Conservation (phyloP, 2,888 invertebrate genomes). For the Trissolcus brochymenae region DNA sequence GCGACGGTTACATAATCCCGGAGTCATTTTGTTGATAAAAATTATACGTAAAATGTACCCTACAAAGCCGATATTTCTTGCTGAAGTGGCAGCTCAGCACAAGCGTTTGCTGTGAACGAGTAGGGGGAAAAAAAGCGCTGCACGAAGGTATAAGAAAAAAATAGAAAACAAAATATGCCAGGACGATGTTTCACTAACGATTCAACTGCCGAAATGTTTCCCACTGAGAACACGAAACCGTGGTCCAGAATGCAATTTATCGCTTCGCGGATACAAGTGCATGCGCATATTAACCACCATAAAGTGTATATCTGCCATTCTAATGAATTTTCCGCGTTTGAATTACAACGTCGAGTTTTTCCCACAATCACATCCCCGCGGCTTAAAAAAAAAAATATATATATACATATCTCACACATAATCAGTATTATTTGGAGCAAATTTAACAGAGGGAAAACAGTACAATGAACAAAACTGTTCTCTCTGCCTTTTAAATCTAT, state of each 20-base stretch:
- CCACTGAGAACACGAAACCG: constrained; percentile 22
- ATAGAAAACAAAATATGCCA: background rate
- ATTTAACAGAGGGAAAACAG: no score
- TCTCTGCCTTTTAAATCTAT: no score
- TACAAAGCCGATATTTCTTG: constrained; percentile 13
- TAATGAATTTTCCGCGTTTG: constrained; percentile 42
- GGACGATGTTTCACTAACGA: constrained; percentile 20
- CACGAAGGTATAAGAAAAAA: background rate
- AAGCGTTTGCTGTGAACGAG: constrained; percentile 8
- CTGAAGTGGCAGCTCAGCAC: constrained; percentile 25
- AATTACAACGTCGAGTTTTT: constrained; percentile 16
- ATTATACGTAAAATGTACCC: background rate
- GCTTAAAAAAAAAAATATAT: no score
- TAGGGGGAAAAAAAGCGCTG: background rate
- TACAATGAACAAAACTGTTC: no score
- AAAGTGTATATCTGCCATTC: constrained; percentile 38
- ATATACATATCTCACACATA: no score
- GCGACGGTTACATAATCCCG: constrained; percentile 7
- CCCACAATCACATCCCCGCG: no score
- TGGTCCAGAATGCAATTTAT: constrained; percentile 40
- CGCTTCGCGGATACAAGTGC: constrained; percentile 23
- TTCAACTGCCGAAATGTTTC: constrained; percentile 35
- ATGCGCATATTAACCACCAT: constrained; percentile 44
- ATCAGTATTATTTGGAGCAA: no score
- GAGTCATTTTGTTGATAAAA: constrained; percentile 21